phyloP scores from a whole-genome alignment of 2,888 invertebrate species.

The Exephanes ischioxanthus region DNA sequence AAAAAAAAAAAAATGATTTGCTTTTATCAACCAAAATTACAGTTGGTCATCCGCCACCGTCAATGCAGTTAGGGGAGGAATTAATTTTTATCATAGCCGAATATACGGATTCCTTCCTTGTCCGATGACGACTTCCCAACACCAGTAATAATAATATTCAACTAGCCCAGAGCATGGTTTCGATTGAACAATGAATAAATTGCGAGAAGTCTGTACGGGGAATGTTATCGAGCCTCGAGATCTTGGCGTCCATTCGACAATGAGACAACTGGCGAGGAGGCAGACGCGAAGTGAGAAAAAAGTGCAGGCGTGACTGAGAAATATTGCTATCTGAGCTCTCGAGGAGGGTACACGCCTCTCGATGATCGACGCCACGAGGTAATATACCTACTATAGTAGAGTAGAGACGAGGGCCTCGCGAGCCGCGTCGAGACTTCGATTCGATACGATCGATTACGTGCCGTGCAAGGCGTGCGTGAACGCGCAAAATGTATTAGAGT shows the following conservation, averaged over 20 bases:
- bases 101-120: not conserved
- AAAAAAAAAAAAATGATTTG: too few species aligned
- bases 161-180: not conserved
- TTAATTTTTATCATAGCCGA: not conserved
- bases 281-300: slow-evolving; percentile 27
- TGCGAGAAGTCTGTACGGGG: not conserved
- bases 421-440: slow-evolving; percentile 61
- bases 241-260: slow-evolving; percentile 30
- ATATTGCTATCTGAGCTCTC: slow-evolving; percentile 53
- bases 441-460: slow-evolving; percentile 69
- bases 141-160: not conserved
- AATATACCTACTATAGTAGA: slow-evolving; percentile 18
- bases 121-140: not conserved
- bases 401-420: slow-evolving; percentile 49
- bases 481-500: slow-evolving; percentile 54
- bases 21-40: too few species aligned
- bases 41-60: too few species aligned
- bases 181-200: not conserved
- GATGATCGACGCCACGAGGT: slow-evolving; percentile 57
- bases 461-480: slow-evolving; percentile 57
- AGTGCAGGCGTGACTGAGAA: slow-evolving; percentile 50
- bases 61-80: too few species aligned
- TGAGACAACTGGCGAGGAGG: slow-evolving; percentile 23
- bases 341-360: slow-evolving; percentile 58
- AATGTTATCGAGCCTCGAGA: slow-evolving; percentile 1